These are phyloP conservation scores for Molanna angustata DNA, from an alignment of 2,888 invertebrate genomes.

Conservation along the genomic window DNA sequence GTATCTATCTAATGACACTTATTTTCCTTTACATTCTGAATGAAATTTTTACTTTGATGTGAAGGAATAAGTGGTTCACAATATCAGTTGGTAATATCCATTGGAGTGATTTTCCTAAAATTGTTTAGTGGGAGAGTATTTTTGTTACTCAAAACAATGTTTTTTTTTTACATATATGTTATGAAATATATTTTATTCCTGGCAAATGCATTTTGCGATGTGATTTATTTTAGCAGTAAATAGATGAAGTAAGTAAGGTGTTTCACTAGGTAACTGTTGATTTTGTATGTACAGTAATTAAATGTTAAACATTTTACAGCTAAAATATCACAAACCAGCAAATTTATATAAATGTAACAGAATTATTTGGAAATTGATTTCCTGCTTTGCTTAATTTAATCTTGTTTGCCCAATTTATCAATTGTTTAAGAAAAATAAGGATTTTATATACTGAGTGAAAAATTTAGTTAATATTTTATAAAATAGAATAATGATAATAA, in stretches of 20 bases:
- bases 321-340: constrained; percentile 26
- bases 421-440: constrained; percentile 23
- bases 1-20: too few relatives aligned
- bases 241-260: constrained; percentile 18
- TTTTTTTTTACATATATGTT: constrained; percentile 59
- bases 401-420: constrained; percentile 26
- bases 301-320: constrained; percentile 23
- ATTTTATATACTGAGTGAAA: constrained; percentile 20
- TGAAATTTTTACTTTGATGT: too few relatives aligned
- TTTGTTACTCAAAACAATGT: constrained; percentile 41
- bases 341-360: constrained; percentile 16
- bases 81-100: constrained; percentile 34
- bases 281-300: constrained; percentile 20
- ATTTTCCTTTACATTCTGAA: too few relatives aligned
- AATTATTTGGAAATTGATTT: constrained; percentile 22
- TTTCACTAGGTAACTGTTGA: constrained; percentile 24
- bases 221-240: constrained; percentile 58
- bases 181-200: constrained; percentile 77
- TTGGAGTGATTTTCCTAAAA: constrained; percentile 33
- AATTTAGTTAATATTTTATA: constrained; percentile 14
- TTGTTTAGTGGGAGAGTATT: constrained; percentile 30
- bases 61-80: constrained; percentile 1
- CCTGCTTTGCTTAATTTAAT: constrained; percentile 31
- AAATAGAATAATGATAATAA: constrained; percentile 9
- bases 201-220: constrained; percentile 78